phyloP scores from a whole-genome alignment of 2,888 invertebrate species.

The Neoaliturus tenellus region DNA sequence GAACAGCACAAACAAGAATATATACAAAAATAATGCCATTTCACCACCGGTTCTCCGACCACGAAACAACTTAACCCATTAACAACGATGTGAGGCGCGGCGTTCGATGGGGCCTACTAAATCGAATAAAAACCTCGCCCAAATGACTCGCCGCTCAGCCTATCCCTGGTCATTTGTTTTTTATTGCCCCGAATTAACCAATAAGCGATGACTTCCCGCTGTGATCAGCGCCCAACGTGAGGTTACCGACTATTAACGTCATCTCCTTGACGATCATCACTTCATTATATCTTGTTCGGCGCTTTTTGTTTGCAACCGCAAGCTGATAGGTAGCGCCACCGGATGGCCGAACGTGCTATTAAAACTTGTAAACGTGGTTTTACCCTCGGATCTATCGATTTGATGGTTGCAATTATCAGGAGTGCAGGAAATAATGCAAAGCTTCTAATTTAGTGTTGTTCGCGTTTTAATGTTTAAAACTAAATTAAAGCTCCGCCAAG shows the following conservation, averaged over 20 bases:
- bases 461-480: no score
- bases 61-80: not conserved
- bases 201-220: slow-evolving; percentile 34
- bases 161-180: slow-evolving; percentile 40
- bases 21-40: no score
- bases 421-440: not conserved
- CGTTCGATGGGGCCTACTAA: not conserved
- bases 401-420: no score
- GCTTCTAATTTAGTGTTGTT: no score
- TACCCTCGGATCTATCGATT: no score
- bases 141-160: slow-evolving; percentile 21
- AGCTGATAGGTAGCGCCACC: not conserved
- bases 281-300: slow-evolving; percentile 5
- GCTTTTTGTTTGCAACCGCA: not conserved
- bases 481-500: no score
- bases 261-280: slow-evolving; percentile 36
- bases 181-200: slow-evolving; percentile 34
- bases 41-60: no score
- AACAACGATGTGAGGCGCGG: not conserved
- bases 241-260: not conserved
- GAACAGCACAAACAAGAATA: no score
- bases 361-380: not conserved
- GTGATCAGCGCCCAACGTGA: slow-evolving; percentile 1
- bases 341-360: not conserved
- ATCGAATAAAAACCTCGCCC: not conserved